These are phyloP conservation scores for Poecilia picta DNA, from an alignment of 2,797 vertebrate species.

Conservation along the genomic window DNA sequence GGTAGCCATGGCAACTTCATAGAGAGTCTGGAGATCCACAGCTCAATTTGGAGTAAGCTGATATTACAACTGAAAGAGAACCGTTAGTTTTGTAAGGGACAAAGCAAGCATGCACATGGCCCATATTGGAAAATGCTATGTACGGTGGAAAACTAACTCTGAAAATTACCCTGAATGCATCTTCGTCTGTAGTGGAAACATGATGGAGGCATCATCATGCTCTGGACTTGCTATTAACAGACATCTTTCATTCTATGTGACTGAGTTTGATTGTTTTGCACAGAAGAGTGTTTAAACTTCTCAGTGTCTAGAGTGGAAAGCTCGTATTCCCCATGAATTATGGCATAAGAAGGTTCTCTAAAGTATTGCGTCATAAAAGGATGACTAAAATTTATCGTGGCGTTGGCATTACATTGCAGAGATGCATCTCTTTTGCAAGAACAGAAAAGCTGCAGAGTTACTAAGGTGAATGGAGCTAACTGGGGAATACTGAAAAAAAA, in stretches of 20 bases:
- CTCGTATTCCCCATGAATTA: neutral
- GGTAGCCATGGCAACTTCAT: neutral
- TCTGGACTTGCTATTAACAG: neutral
- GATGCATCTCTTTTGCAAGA: neutral
- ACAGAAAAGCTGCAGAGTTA: neutral
- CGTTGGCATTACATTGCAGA: neutral
- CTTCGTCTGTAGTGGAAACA: neutral
- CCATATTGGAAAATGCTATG: neutral
- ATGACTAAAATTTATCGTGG: neutral
- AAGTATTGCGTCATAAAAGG: neutral
- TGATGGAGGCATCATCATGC: neutral
- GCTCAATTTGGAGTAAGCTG: neutral
- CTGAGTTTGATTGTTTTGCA: neutral
- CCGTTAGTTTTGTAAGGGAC: neutral
- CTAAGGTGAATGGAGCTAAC: neutral
- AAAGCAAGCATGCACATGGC: neutral
- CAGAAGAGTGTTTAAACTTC: neutral
- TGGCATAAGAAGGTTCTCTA: neutral
- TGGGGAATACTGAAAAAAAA: neutral
- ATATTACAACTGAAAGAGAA: neutral
- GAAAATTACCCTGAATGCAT: neutral
- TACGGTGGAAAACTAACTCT: neutral
- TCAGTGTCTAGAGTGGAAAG: neutral
- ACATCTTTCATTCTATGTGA: neutral
- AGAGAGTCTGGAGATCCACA: neutral